phyloP scores from a whole-genome alignment of 2,797 vertebrate species.

The Xenops minutus region DNA sequence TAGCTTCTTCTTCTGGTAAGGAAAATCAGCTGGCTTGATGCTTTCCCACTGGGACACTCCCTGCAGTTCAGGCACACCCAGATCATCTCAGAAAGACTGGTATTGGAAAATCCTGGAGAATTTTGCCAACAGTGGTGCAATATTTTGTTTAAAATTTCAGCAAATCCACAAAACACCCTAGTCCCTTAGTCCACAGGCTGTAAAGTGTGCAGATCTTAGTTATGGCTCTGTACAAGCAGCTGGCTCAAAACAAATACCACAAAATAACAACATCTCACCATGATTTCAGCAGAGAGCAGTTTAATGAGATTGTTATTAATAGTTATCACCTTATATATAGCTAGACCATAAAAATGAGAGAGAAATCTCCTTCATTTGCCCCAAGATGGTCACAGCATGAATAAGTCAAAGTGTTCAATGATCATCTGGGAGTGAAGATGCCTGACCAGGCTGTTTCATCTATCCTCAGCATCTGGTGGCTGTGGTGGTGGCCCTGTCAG shows the following conservation, averaged over 20 bases:
- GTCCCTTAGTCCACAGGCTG: neutral
- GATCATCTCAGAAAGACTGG: neutral
- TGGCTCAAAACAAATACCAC: neutral
- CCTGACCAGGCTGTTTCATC: neutral
- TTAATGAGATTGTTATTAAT: neutral
- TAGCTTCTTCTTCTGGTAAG: neutral
- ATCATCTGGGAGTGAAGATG: neutral
- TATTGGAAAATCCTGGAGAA: rapidly evolving
- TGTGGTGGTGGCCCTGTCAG: rapidly evolving
- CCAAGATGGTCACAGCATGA: rapidly evolving
- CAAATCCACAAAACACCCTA: neutral
- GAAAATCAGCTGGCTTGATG: neutral
- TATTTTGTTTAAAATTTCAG: neutral
- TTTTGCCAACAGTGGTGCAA: rapidly evolving
- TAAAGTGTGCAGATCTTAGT: neutral
- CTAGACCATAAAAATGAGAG: neutral
- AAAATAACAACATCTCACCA: rapidly evolving
- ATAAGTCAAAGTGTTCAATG: neutral
- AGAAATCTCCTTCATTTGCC: neutral
- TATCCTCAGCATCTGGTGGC: neutral
- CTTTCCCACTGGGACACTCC: neutral
- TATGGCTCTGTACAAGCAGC: neutral
- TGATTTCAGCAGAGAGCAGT: neutral
- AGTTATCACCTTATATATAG: neutral
- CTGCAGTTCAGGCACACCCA: neutral